A percentile compares a stretch with the other conserved stretches of the same genome.
These are phyloP conservation scores for Alligator sinensis DNA, from an alignment of 2,113 vertebrate genomes.

Conservation along the genomic window DNA sequence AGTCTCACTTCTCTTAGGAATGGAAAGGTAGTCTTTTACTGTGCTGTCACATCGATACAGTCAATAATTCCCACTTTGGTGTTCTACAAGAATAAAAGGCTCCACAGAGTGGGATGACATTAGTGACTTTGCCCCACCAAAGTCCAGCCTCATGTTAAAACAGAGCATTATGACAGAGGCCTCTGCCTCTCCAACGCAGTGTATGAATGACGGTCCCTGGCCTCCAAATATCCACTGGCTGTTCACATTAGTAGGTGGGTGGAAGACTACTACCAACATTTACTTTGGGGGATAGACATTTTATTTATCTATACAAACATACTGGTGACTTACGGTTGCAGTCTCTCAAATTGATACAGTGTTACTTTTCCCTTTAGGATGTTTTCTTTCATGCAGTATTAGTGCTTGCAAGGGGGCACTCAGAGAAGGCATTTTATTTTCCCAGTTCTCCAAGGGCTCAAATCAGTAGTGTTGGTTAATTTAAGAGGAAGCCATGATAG, in stretches of 20 bases:
- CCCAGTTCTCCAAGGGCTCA: neutral
- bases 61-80: neutral
- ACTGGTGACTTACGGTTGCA: neutral
- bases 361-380: neutral
- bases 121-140: neutral
- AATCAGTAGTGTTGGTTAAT: neutral
- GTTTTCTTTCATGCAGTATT: neutral
- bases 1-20: neutral
- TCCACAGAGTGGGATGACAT: neutral
- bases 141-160: neutral
- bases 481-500: neutral
- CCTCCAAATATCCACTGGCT: neutral
- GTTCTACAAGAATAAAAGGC: neutral
- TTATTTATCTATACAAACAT: neutral
- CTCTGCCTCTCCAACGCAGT: too few relatives aligned
- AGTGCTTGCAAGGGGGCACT: neutral
- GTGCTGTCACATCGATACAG: neutral
- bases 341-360: neutral
- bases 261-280: neutral
- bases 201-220: neutral
- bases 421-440: neutral
- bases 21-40: neutral
- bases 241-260: neutral
- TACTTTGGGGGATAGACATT: neutral
- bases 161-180: too few relatives aligned